Conservation (phyloP, 2,888 invertebrate genomes). For the Osmoderma eremita region DNA sequence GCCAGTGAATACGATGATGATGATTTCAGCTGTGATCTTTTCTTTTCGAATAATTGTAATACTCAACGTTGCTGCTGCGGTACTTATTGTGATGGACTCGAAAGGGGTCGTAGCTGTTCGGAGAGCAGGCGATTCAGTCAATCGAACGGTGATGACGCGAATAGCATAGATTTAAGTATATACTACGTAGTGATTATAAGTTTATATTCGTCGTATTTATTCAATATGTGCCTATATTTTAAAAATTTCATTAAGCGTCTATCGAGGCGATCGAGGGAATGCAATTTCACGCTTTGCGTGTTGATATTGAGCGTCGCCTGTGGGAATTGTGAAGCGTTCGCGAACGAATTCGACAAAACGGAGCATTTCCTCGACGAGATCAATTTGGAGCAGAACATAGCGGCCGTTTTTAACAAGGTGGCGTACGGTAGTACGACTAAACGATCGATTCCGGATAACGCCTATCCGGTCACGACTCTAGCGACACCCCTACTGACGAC, state of each 20-base stretch:
- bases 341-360: constrained; percentile 60
- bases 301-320: not conserved
- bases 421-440: constrained; percentile 77
- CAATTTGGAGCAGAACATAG: constrained; percentile 73
- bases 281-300: constrained; percentile 17
- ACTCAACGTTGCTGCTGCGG: constrained; percentile 21
- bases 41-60: constrained; percentile 31
- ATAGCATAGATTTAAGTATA: constrained; percentile 48
- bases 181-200: constrained; percentile 49
- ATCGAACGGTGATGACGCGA: not conserved
- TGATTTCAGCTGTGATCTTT: constrained; percentile 41
- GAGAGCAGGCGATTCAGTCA: not conserved
- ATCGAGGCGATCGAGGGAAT: constrained; percentile 26
- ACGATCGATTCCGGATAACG: constrained; percentile 73
- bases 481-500: constrained; percentile 73
- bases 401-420: constrained; percentile 75
- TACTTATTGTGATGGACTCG: constrained; percentile 25
- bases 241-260: constrained; percentile 29
- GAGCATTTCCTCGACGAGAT: constrained; percentile 68
- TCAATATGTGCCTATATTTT: constrained; percentile 60
- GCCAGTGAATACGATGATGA: constrained; percentile 36
- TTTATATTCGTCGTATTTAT: constrained; percentile 55
- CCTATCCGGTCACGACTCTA: constrained; percentile 71
- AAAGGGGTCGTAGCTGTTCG: not conserved
- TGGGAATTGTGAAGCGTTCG: constrained; percentile 49